Evolutionary conservation across 2,888 invertebrate species (phyloP).

Genomic region (Amphipyra berbera): DNA sequence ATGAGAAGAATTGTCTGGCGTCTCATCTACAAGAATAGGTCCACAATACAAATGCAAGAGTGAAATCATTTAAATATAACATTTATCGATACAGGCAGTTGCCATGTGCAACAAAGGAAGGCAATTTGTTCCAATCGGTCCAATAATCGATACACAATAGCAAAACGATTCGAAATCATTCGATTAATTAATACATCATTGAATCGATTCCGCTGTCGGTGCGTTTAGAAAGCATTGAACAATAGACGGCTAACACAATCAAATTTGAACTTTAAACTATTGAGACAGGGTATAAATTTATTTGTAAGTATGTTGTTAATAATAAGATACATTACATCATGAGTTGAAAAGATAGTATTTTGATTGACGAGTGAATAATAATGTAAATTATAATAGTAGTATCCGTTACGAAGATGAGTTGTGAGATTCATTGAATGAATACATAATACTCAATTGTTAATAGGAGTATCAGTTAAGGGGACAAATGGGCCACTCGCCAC

Average conservation of each 20-base stretch:
- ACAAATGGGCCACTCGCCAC: no score
- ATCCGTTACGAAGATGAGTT: conserved; percentile 25
- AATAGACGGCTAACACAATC: conserved; percentile 27
- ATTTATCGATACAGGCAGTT: conserved; percentile 18
- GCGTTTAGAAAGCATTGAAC: conserved; percentile 57
- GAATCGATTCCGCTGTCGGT: conserved; percentile 50
- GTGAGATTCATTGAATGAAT: conserved; percentile 20
- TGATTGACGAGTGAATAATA: conserved; percentile 43
- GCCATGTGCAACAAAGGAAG: conserved; percentile 39
- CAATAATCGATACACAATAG: conserved; percentile 47
- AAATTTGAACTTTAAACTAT: conserved; percentile 7
- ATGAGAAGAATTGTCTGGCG: no score
- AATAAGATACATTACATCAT: conserved; percentile 38
- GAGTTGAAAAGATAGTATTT: conserved; percentile 28
- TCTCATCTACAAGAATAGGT: no score
- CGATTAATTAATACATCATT: conserved; percentile 60
- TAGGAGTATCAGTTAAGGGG: no score
- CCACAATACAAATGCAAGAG: no score
- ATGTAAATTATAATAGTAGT: conserved; percentile 18
- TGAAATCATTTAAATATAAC: background rate
- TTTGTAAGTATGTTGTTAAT: conserved; percentile 2
- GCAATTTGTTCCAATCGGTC: conserved; percentile 36
- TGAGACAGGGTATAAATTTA: conserved; percentile 4
- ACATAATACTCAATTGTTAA: background rate
- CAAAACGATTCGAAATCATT: conserved; percentile 48